Conservation (phyloP, 1,140 invertebrate genomes). For the Musca domestica region DNA sequence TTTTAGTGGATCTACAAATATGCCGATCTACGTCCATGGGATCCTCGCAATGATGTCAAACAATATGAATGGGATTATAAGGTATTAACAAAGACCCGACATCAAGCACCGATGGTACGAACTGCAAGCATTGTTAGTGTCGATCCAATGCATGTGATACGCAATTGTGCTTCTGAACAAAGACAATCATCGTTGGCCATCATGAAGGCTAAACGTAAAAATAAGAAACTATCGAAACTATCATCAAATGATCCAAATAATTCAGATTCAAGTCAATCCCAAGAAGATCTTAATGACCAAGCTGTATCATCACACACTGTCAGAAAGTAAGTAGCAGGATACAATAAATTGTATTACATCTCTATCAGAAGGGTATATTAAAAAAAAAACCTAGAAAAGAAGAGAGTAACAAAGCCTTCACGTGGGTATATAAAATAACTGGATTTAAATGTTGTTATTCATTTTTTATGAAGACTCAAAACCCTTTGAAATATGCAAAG, state of each 20-base stretch:
- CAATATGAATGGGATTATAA: slow-evolving; percentile 76
- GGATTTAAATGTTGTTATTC: too few relatives aligned
- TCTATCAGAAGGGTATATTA: too few relatives aligned
- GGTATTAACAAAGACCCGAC: slow-evolving; percentile 70
- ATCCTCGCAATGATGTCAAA: slow-evolving; percentile 75
- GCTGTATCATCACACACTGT: neutral
- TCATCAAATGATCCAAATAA: slow-evolving; percentile 13
- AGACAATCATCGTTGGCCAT: slow-evolving; percentile 23
- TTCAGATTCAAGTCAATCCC: slow-evolving; percentile 44
- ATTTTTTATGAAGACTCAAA: too few relatives aligned
- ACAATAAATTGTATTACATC: too few relatives aligned
- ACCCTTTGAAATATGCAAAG: too few relatives aligned
- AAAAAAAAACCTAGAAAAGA: too few relatives aligned
- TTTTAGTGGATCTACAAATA: slow-evolving; percentile 73
- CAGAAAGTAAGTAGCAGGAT: neutral
- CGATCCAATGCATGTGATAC: slow-evolving; percentile 55
- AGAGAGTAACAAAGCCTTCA: too few relatives aligned
- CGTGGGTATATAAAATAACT: too few relatives aligned
- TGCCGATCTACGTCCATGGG: slow-evolving; percentile 75
- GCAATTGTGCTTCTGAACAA: too few relatives aligned
- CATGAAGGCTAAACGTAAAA: slow-evolving; percentile 24
- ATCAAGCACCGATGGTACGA: slow-evolving; percentile 68
- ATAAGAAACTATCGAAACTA: slow-evolving; percentile 2
- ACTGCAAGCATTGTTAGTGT: slow-evolving; percentile 63
- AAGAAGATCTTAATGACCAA: slow-evolving; percentile 16